Percentiles rank a stretch among this genome's conserved stretches.
Conservation (phyloP, 2,797 vertebrate species). For the Cetoscarus ocellatus region DNA sequence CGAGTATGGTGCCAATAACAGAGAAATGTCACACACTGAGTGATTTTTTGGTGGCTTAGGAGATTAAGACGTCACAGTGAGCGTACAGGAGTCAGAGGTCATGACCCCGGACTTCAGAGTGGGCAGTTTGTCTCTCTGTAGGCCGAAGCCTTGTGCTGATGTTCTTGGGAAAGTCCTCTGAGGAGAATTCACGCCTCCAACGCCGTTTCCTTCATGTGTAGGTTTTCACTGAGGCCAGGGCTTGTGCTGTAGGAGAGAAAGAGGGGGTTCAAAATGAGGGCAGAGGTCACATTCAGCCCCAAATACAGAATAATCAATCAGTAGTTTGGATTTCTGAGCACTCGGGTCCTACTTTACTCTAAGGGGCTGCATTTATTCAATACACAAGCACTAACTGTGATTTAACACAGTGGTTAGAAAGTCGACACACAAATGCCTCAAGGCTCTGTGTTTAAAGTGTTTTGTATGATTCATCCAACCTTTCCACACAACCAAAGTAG, state of each 20-base stretch:
- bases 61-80: slow-evolving; percentile 76
- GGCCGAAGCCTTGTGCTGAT: slow-evolving; percentile 64
- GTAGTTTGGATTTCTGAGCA: background rate
- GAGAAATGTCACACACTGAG: slow-evolving; percentile 40
- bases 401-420: background rate
- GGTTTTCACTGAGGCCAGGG: slow-evolving; percentile 82
- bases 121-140: slow-evolving; percentile 57
- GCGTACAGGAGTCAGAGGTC: slow-evolving; percentile 57
- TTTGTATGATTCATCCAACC: background rate
- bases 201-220: slow-evolving; percentile 78
- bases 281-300: slow-evolving; percentile 2
- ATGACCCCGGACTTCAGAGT: slow-evolving; percentile 42
- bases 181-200: slow-evolving; percentile 36
- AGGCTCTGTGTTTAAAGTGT: background rate
- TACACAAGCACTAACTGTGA: background rate
- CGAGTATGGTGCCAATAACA: slow-evolving; percentile 14
- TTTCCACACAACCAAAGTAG: too few relatives aligned
- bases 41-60: slow-evolving; percentile 20
- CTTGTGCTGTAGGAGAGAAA: slow-evolving; percentile 74
- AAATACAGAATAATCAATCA: background rate
- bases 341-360: background rate
- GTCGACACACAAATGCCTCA: background rate
- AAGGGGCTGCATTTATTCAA: background rate
- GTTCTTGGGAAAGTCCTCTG: slow-evolving; percentile 43
- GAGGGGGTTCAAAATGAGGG: background rate